Evolutionary conservation across 2,797 vertebrate species (phyloP).

Genomic region (Gymnodraco acuticeps): DNA sequence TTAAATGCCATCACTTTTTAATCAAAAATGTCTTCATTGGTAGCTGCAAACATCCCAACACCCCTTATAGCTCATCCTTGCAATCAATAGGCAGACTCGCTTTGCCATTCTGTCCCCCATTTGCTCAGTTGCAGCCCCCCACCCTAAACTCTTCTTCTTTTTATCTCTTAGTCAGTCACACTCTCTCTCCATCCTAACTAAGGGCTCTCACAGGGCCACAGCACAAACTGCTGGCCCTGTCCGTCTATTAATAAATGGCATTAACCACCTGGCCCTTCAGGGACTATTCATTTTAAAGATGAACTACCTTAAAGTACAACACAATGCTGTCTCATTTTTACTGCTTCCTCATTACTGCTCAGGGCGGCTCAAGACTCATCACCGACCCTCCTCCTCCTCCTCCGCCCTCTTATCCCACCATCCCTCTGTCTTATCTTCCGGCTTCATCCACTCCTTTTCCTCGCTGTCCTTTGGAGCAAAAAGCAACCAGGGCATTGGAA

Average conservation of each 20-base stretch:
- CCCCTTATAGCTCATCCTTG: constrained; percentile 39
- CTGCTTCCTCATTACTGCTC: constrained; percentile 86
- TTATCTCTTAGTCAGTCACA: constrained; percentile 66
- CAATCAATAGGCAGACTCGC: constrained; percentile 68
- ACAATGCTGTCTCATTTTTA: constrained; percentile 87
- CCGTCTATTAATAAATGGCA: constrained; percentile 91
- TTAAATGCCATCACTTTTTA: constrained; percentile 66
- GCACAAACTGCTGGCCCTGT: constrained; percentile 84
- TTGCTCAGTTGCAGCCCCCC: constrained; percentile 38
- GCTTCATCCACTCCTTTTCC: constrained; percentile 53
- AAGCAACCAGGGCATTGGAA: constrained; percentile 38
- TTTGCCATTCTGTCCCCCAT: constrained; percentile 54
- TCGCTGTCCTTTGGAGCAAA: constrained; percentile 45
- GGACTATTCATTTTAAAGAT: constrained; percentile 90
- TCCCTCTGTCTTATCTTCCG: constrained; percentile 63
- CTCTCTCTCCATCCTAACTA: constrained; percentile 80
- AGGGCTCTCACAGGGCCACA: constrained; percentile 84
- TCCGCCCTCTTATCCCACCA: constrained; percentile 46
- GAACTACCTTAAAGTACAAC: constrained; percentile 89
- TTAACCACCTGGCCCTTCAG: constrained; percentile 87
- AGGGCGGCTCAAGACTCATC: constrained; percentile 78
- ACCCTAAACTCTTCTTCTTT: constrained; percentile 46
- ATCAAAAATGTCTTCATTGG: constrained; percentile 67
- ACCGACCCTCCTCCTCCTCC: constrained; percentile 52
- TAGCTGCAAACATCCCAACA: constrained; percentile 52